Evolutionary conservation across 2,888 invertebrate genomes (phyloP).

Genomic region (Xylophagus ater): DNA sequence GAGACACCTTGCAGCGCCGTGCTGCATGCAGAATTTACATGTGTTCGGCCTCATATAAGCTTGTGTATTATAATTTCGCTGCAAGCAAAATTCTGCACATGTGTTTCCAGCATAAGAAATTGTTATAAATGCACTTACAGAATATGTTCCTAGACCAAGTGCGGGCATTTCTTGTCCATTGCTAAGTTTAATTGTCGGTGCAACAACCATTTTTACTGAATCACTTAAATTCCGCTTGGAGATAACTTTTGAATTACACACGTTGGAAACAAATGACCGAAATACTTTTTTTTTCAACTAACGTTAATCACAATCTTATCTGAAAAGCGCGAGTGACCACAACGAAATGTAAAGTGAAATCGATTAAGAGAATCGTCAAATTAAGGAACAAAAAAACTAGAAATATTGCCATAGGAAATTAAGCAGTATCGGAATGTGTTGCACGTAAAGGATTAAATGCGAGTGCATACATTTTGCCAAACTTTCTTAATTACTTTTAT

Average conservation of each 20-base stretch:
- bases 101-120: neutral
- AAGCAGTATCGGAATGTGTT: neutral
- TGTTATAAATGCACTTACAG: neutral
- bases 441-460: too few species aligned
- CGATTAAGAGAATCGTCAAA: constrained; percentile 6
- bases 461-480: too few species aligned
- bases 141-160: too few species aligned
- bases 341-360: constrained; percentile 6
- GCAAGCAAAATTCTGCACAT: neutral
- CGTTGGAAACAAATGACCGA: too few species aligned
- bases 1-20: neutral
- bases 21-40: neutral
- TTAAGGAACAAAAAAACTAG: constrained; percentile 4
- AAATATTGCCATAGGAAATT: constrained; percentile 7
- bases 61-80: neutral
- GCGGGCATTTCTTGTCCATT: too few species aligned
- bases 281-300: too few species aligned
- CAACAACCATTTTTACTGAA: too few species aligned
- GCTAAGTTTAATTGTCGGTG: too few species aligned
- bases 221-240: too few species aligned
- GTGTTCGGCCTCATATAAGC: neutral
- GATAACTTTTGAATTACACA: too few species aligned
- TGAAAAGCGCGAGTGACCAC: constrained; percentile 6
- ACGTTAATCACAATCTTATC: constrained; percentile 1
- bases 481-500: too few species aligned